Base-by-base conservation (phyloP, 2,113 vertebrate species). In the Nycticebus coucang region DNA sequence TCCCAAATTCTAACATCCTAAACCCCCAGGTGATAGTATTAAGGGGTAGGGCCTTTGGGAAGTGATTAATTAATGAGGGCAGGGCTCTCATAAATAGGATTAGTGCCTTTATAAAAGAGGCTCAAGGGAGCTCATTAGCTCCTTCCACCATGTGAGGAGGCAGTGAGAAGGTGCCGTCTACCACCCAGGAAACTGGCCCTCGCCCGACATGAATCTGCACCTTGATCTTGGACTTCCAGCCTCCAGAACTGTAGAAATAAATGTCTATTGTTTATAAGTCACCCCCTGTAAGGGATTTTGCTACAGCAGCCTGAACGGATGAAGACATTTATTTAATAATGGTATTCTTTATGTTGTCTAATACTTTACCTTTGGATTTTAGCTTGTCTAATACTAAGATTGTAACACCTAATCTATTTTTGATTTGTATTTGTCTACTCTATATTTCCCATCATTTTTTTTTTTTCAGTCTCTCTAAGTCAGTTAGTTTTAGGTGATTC, bases 71-170 rank as follows among this genome's bases (percentile, higher is more conserved):
- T 84, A 80, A 72, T 30, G 33, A 92, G 69, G 77, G 71, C 37
- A 35, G 14, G 57, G 30, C 33, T 60, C 71, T 83, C n/a, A 88
- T 71, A 66, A 88, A 68, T 88, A 77, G 82, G 17, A 92, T 87
- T 82, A 50, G 50, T 75, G 30, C n/a, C 59, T 68, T 82, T 78
- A 26, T 41, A 84, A 77, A 92, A 78, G 71, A 78, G 55, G 22
- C 91, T 64, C 86, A n/a, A 35, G 80, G 80, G 90, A 93, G 11
- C 91, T 93, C 68, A 50, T 93, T 93, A 89, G 59, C 55, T 17
- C 7, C 55, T 60, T 24, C 22, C 6, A 18, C n/a, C 8, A 4
- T 5, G 13, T 50, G 8, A 41, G 30, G 50, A 66, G 50, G 41
- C 22, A 55, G 53, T 60, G 59, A 57, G 45, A 66, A 41, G 33